Conservation (phyloP, 1,140 invertebrate species). For the Marisa cornuarietis region DNA sequence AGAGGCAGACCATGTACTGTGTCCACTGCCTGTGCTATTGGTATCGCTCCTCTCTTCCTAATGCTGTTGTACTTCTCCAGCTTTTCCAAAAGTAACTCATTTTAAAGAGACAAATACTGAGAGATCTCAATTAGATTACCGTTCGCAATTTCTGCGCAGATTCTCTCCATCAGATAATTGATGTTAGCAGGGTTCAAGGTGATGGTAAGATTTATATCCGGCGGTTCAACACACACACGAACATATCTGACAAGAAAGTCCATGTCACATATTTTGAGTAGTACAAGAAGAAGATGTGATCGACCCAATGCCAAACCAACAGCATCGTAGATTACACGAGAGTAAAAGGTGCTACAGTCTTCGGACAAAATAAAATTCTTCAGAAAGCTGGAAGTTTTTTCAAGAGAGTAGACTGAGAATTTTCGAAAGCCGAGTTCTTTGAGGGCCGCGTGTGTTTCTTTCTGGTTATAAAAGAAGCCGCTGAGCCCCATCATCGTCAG, state of each 20-base stretch:
- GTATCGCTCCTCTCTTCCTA: not conserved
- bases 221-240: not conserved
- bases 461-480: not conserved
- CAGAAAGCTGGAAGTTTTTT: not conserved
- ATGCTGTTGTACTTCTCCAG: not conserved
- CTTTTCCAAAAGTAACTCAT: not conserved
- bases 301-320: constrained; percentile 12
- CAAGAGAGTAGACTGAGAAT: not conserved
- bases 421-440: not conserved
- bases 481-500: constrained; percentile 15
- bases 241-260: constrained; percentile 1
- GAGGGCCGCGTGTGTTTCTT: not conserved
- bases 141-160: not conserved
- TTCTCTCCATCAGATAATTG: not conserved
- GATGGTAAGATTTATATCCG: not conserved
- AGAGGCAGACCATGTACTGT: constrained; percentile 1
- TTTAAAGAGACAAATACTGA: constrained; percentile 1
- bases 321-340: constrained; percentile 15
- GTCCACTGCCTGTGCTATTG: not conserved
- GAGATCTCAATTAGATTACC: not conserved
- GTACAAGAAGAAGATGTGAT: not conserved
- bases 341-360: not conserved
- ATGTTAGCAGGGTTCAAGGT: not conserved
- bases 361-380: not conserved
- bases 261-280: constrained; percentile 17